Conservation (phyloP, 2,888 invertebrate species). For the Galerucella pusilla region DNA sequence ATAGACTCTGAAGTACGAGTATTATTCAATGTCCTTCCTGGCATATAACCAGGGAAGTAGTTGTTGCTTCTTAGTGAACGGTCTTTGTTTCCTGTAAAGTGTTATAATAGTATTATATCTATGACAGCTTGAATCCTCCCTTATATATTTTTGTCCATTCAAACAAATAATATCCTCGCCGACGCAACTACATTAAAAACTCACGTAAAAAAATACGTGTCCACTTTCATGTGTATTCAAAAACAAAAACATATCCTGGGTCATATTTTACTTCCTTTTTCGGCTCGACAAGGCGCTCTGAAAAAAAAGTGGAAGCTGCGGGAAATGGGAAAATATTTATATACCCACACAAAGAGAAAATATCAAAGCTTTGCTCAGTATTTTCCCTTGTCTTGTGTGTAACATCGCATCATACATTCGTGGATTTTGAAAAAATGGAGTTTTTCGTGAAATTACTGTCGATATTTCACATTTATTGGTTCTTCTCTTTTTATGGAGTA, state of each 20-base stretch:
- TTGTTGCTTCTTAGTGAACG: too few species aligned
- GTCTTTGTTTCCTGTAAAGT: too few species aligned
- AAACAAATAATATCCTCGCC: neutral
- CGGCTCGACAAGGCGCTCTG: neutral
- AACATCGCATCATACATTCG: constrained; percentile 3
- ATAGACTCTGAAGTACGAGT: too few species aligned
- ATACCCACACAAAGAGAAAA: neutral
- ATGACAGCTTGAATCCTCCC: too few species aligned
- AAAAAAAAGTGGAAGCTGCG: neutral
- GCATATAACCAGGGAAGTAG: too few species aligned
- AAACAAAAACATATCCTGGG: constrained; percentile 8
- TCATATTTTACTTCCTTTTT: constrained; percentile 13
- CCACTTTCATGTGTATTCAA: constrained; percentile 11
- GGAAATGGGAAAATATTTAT: neutral
- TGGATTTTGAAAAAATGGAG: neutral
- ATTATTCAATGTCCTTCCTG: too few species aligned
- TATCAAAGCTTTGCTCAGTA: constrained; percentile 12
- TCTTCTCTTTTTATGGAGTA: too few species aligned
- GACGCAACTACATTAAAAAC: constrained; percentile 5
- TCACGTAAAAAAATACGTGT: constrained; percentile 8
- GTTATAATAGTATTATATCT: too few species aligned
- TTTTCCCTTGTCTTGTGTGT: constrained; percentile 15
- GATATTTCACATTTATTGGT: neutral
- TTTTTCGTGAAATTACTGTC: neutral
- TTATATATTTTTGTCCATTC: too few species aligned